Evolutionary conservation across 2,888 invertebrate genomes (phyloP), one percentile per base, ranked within the genome.

Genomic region (Cerceris rybyensis): DNA sequence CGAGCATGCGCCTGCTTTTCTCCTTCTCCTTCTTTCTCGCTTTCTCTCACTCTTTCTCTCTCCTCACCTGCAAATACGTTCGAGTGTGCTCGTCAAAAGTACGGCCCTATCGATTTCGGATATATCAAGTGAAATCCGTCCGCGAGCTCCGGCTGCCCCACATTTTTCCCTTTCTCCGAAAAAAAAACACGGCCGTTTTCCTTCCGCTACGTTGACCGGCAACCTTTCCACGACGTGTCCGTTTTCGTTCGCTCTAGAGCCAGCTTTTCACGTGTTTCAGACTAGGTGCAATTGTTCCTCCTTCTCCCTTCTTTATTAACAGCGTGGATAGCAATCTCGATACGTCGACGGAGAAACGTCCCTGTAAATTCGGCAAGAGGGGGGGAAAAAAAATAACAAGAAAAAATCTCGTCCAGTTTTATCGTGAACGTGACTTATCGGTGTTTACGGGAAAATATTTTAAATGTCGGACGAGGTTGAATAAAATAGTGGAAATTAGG

Each of bases 51-150:
- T 46, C 46, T 42, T 54, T 7, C 61, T 69, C 54, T 41, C 49
- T 17, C 7, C 42, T 70, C 74, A 80, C 74, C 80, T 68, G 80
- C 74, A 63, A 68, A 64, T 73, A 65, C 70, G 67, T 67, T 66
- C 70, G 78, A 60, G 69, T 64, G 72, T 63, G 70, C 75, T 82
- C 82, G 82, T 81, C 78, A 81, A 75, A 82, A 76, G 77, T 81
- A 71, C 72, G 70, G 72, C 67, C 71, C 72, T 82, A 81, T 82
- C 81, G 81, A 81, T 81, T 81, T 81, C 81, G 81, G 77, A 81
- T 81, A 77, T 69, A 79, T 52, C 66, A 78, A 78, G 75, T 69
- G 75, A 80, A 80, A 75, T 66, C 75, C 54, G 39, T 65, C 74
- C 68, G 61, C 71, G 59, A 59, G 65, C 70, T 39, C 61, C 70